A percentile compares a stretch with the other conserved stretches of the same genome.
Evolutionary conservation across 2,888 invertebrate species (phyloP).

Genomic region (Ariolimax columbianus): DNA sequence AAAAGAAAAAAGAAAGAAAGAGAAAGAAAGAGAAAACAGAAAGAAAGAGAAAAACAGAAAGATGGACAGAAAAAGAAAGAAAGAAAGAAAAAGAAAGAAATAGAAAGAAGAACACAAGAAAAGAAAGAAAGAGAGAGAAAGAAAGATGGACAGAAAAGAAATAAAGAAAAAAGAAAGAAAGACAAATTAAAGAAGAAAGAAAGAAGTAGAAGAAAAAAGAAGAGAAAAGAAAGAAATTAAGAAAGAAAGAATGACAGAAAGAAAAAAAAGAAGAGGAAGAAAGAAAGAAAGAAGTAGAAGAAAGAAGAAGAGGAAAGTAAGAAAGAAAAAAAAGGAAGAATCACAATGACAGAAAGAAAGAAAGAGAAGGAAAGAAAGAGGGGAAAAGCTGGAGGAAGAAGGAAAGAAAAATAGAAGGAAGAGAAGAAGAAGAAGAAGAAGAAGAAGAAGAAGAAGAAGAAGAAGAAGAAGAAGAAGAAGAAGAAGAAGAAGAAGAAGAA

Average conservation of each 20-base stretch:
- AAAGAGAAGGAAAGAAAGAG: too few species aligned
- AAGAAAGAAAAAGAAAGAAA: neutral
- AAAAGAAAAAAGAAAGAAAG: neutral
- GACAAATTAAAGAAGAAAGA: neutral
- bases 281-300: neutral
- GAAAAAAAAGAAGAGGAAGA: too few species aligned
- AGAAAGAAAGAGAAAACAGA: neutral
- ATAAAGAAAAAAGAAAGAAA: neutral
- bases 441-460: neutral
- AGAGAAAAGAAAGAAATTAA: neutral
- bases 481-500: constrained; percentile 19
- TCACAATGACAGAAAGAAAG: too few species aligned
- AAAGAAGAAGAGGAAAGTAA: neutral
- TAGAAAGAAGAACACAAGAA: neutral
- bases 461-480: constrained; percentile 25
- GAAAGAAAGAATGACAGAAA: neutral
- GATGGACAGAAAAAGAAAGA: neutral
- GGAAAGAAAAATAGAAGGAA: neutral
- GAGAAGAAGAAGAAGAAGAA: neutral
- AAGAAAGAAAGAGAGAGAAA: neutral
- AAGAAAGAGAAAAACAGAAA: neutral
- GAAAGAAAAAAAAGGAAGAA: neutral
- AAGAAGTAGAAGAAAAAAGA: neutral
- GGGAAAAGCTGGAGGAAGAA: too few species aligned
- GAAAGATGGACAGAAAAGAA: neutral